Conservation (phyloP, 2,113 vertebrate species). For the Ammospiza caudacuta region DNA sequence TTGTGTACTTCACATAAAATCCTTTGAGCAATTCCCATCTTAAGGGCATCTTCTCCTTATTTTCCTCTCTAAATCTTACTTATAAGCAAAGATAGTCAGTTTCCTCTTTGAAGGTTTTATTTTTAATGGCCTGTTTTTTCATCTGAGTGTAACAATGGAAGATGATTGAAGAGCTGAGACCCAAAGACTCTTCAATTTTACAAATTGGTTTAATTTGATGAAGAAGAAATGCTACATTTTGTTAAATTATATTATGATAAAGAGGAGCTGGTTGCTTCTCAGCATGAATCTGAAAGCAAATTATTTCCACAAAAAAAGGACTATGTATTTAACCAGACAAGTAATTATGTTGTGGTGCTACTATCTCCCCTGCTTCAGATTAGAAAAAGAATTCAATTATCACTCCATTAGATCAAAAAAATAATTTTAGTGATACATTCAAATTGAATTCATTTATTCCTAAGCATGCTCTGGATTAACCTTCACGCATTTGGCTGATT, state of each 20-base stretch:
- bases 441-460: conserved; percentile 75
- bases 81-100: background rate
- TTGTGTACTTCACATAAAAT: background rate
- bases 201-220: conserved; percentile 78
- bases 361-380: conserved; percentile 71
- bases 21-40: background rate
- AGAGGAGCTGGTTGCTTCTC: conserved; percentile 71
- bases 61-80: background rate
- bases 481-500: conserved; percentile 65
- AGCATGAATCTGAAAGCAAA: conserved; percentile 78
- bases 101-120: background rate
- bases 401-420: conserved; percentile 79
- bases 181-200: conserved; percentile 70
- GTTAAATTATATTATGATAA: conserved; percentile 80
- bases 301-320: conserved; percentile 71
- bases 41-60: background rate
- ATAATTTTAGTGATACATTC: conserved; percentile 74
- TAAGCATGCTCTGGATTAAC: conserved; percentile 69
- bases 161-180: conserved; percentile 74
- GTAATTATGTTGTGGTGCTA: conserved; percentile 75
- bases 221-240: conserved; percentile 74
- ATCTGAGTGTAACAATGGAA: conserved; percentile 52
- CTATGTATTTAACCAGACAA: conserved; percentile 77
- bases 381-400: conserved; percentile 78
- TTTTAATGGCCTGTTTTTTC: conserved; percentile 45